These are phyloP conservation scores for Eutrigla gurnardus DNA, from an alignment of 2,797 vertebrate species.

Conservation along the genomic window DNA sequence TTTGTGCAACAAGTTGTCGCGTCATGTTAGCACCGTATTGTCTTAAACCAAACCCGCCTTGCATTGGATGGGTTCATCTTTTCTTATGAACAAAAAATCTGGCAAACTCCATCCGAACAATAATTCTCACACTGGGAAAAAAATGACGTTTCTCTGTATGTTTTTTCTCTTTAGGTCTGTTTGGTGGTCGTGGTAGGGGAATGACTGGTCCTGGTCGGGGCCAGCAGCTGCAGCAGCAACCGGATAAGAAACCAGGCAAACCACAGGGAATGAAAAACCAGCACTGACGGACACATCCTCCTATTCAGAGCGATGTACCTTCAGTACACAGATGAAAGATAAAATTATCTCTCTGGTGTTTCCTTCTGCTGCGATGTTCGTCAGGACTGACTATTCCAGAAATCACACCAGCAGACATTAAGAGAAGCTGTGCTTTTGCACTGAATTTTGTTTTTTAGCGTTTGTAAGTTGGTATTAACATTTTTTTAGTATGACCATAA, in stretches of 20 bases:
- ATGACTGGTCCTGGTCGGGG: constrained; percentile 86
- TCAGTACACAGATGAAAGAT: constrained; percentile 28
- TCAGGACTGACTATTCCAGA: constrained; percentile 22
- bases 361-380: constrained; percentile 43
- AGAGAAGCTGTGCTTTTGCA: constrained; percentile 57
- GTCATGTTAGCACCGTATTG: neutral
- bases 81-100: neutral
- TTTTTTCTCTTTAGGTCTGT: constrained; percentile 64
- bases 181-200: constrained; percentile 88
- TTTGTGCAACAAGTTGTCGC: too few relatives aligned
- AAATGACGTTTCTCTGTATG: neutral
- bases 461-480: constrained; percentile 31
- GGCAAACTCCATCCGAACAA: neutral
- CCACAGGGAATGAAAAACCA: constrained; percentile 89
- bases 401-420: constrained; percentile 28
- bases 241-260: constrained; percentile 93
- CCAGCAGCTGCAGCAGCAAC: constrained; percentile 82
- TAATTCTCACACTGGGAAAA: neutral
- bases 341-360: constrained; percentile 33
- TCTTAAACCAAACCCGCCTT: neutral
- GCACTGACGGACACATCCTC: constrained; percentile 81
- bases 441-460: constrained; percentile 51
- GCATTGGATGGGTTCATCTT: neutral
- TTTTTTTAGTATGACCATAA: constrained; percentile 30
- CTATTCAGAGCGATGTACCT: constrained; percentile 31